Evolutionary conservation across 1,140 invertebrate genomes (phyloP), one percentile per base, ranked within the genome.

Genomic region (Heliothis subflexa): DNA sequence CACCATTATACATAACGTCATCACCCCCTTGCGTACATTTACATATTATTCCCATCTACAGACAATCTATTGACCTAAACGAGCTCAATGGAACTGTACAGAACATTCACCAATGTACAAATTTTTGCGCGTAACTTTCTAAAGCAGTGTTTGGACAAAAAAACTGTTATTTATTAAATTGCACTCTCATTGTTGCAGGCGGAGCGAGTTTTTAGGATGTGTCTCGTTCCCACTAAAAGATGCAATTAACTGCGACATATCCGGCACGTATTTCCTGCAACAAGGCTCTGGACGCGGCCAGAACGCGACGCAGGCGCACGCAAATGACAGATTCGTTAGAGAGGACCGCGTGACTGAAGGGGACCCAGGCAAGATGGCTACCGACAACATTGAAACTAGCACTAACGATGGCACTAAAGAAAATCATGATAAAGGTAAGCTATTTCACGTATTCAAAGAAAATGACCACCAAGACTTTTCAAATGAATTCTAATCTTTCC

Each of bases 141-240:
- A 59, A 59, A 28, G 13, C 55, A 57, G 12, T 57, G 10, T 21
- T 25, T 21, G 54, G 7, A 57, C 18, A 10, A n/a, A 57, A n/a
- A 57, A 21, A 25, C 18, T 25, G 18, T 47, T 10, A 18, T 21
- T 66, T 66, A 40, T 21, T 18, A 47, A 47, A 13, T 21, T 16
- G 12, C 10, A 16, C 16, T 66, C 16, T 40, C 78, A 28, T 94
- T 90, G 86, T 96, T 96, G 1, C 95, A 97, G 97, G 93, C 95
- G 96, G 84, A 97, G 97, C 95, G 97, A 97, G 93, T 97, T 97
- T 91, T 92, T 97, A 91, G 97, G 97, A 95, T 97, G 97, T 89
- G 96, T 97, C 95, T 97, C 96, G 83, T 97, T 97, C 95, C 96
- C 96, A 79, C 94, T 97, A 80, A 95, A 95, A 91, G 95, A 97